Conservation (phyloP, 2,797 vertebrate species). For the Halcyon chelicuti region DNA sequence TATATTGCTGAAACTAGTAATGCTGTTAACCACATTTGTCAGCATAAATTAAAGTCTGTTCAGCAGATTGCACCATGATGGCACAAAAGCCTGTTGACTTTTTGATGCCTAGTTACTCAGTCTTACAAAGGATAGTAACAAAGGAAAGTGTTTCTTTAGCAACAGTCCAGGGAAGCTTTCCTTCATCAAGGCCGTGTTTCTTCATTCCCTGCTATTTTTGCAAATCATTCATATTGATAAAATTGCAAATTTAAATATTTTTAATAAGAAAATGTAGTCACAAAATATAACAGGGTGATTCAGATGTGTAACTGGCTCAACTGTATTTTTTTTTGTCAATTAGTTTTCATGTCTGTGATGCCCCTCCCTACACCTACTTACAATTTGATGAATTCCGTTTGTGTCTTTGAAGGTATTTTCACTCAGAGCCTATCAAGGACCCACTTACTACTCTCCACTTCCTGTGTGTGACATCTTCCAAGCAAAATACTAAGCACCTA, state of each 20-base stretch:
- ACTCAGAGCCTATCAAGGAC: not conserved
- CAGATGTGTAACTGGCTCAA: not conserved
- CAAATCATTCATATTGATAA: not conserved
- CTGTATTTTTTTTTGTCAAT: not conserved
- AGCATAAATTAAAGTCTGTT: not conserved
- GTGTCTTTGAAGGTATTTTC: not conserved
- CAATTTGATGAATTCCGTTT: not conserved
- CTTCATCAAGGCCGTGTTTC: not conserved
- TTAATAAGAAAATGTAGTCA: not conserved
- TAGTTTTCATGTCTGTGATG: not conserved
- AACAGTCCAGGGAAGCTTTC: not conserved
- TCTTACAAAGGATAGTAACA: not conserved
- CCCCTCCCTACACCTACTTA: not conserved
- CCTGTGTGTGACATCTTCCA: not conserved
- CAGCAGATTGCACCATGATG: not conserved
- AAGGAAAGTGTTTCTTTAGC: slow-evolving; percentile 5
- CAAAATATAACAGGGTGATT: not conserved
- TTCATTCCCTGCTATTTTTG: not conserved
- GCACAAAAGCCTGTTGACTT: not conserved
- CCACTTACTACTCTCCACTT: not conserved
- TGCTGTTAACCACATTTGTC: slow-evolving; percentile 35
- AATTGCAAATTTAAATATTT: not conserved
- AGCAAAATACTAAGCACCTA: not conserved
- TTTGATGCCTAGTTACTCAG: not conserved
- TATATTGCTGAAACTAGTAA: slow-evolving; percentile 25